Percentiles rank a stretch among this genome's conserved stretches.
Conservation (phyloP, 2,113 vertebrate genomes). For the Macaca mulatta region DNA sequence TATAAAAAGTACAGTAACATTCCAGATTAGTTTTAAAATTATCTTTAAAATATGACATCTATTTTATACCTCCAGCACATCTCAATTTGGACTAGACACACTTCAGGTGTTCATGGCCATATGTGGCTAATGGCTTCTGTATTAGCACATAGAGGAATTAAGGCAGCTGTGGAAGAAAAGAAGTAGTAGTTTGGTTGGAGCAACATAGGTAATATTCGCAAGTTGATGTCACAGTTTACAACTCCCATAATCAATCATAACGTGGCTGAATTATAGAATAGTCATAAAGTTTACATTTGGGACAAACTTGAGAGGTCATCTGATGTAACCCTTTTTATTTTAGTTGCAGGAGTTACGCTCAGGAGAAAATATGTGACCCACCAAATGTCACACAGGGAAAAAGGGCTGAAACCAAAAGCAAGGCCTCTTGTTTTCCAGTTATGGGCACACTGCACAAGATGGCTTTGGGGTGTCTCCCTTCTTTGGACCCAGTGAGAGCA, state of each 20-base stretch:
- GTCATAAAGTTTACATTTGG: not conserved
- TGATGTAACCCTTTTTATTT: not conserved
- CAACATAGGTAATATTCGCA: not conserved
- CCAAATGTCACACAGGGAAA: accelerated
- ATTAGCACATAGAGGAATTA: not conserved
- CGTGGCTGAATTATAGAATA: not conserved
- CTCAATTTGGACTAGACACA: not conserved
- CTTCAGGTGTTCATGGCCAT: not conserved
- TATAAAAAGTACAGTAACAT: not conserved
- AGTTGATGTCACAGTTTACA: not conserved
- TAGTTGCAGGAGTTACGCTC: not conserved
- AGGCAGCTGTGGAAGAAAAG: not conserved
- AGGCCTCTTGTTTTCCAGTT: accelerated
- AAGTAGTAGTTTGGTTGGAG: not conserved
- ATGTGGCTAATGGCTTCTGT: not conserved
- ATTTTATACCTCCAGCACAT: not conserved
- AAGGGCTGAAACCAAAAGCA: not conserved
- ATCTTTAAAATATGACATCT: not conserved
- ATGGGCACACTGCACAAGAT: accelerated
- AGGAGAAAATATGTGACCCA: not conserved
- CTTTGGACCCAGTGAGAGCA: accelerated
- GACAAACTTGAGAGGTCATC: not conserved
- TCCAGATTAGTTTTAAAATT: not conserved
- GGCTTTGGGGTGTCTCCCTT: accelerated
- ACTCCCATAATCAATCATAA: not conserved